These are phyloP conservation scores for Myotis davidii DNA, from an alignment of 2,113 vertebrate species.

Conservation along the genomic window DNA sequence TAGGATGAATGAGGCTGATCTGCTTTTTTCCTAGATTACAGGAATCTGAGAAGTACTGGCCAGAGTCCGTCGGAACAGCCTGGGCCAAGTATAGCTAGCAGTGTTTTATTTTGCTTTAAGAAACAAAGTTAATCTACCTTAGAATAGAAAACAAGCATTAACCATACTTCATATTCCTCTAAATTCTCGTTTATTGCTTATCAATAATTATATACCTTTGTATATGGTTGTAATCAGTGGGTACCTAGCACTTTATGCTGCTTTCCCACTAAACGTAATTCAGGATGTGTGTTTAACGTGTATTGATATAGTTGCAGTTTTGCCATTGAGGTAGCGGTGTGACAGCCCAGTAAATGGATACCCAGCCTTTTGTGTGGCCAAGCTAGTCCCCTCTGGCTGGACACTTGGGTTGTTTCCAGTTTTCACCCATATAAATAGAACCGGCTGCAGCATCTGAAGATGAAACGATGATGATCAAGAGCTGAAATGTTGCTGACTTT, in stretches of 20 bases:
- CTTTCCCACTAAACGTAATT: not conserved
- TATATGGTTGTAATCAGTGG: not conserved
- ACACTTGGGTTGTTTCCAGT: slow-evolving; percentile 29
- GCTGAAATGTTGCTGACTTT: slow-evolving; percentile 58
- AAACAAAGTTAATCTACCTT: not conserved
- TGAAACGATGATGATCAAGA: not conserved
- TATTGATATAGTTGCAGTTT: not conserved
- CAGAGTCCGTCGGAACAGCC: not conserved
- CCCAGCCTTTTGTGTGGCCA: not conserved
- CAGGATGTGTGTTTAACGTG: not conserved
- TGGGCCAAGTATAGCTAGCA: not conserved
- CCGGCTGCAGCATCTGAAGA: not conserved
- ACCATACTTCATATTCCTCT: not conserved
- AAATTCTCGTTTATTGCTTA: not conserved
- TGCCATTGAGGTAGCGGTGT: not conserved
- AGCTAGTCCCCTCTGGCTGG: not conserved
- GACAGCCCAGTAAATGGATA: not conserved
- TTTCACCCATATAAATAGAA: not conserved
- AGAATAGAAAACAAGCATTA: slow-evolving; percentile 2
- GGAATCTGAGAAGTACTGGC: not conserved
- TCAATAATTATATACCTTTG: slow-evolving; percentile 29
- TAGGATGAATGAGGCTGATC: not conserved
- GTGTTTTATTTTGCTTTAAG: not conserved
- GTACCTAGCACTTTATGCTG: not conserved
- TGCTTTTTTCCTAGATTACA: not conserved